Base-by-base conservation (phyloP, 2,797 vertebrate species). In the Sebastes oblongus region DNA sequence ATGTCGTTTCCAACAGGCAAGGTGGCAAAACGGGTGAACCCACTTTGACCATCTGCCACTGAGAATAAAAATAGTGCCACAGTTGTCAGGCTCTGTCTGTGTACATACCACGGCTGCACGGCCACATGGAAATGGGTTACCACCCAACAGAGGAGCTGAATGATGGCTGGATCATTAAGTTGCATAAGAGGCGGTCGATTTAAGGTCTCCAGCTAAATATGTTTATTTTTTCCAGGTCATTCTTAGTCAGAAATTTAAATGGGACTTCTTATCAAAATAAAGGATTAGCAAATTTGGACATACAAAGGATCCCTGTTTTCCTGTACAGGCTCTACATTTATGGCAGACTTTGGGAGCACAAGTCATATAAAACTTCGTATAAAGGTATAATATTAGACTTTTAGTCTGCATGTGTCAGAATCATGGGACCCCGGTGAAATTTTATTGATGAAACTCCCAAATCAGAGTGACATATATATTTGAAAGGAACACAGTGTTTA, bases 11-110 rank as follows among this genome's bases (percentile, higher is more conserved):
- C 91, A 92, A 92, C 89, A 76, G 88, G 78, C 89, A 80, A 89
- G 79, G 88, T 90, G 90, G 81, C 60, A 87, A 88, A 93, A 88
- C 27, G 77, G 84, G 78, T 89, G 86, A 87, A 80, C 80, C 80
- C 83, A 84, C 90, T 88, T 89, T 85, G 89, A 84, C 94, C 93
- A 94, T 96, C 94, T 96, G 94, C 91, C 91, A 34, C 78, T 3
- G 75, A 60, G 76, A 84, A 87, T 91, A 93, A 90, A 95, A 94
- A 94, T 95, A 95, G 95, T 58, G 84, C 77, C 82, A 68, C 91
- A 90, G 91, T 92, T 91, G 92, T 92, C 89, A 86, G 78, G 86
- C 82, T 64, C 34, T 80, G 75, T 90, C 75, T 82, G 77, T 82
- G 77, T 65, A 81, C 78, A 87, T 88, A 79, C 75, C 81, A 30